These are phyloP conservation scores for Apodemus agrarius DNA, from an alignment of 2,797 vertebrate genomes.

Conservation along the genomic window DNA sequence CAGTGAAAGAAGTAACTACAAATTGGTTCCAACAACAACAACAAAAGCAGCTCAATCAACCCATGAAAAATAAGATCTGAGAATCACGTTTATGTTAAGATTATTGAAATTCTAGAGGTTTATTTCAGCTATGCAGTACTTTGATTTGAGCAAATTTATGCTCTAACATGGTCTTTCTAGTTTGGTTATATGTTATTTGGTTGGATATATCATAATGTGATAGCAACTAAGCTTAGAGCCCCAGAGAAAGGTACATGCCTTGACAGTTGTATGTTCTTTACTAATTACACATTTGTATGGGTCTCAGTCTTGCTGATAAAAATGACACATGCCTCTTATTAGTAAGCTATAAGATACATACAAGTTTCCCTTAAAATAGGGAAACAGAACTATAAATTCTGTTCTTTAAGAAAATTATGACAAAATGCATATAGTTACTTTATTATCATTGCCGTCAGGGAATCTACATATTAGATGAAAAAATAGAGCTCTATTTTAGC, in stretches of 20 bases:
- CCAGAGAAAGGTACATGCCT: neutral
- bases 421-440: neutral
- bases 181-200: neutral
- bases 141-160: neutral
- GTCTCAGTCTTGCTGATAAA: neutral
- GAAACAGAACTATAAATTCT: neutral
- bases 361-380: neutral
- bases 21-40: accelerated
- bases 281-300: neutral
- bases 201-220: neutral
- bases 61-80: too few relatives aligned
- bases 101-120: neutral
- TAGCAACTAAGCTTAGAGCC: neutral
- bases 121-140: neutral
- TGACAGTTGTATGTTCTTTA: neutral
- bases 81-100: neutral
- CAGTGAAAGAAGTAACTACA: neutral
- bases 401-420: neutral
- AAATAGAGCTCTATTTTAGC: neutral
- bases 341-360: neutral
- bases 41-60: neutral
- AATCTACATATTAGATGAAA: neutral
- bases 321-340: neutral
- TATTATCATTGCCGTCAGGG: neutral
- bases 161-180: neutral